Conservation (phyloP, 2,888 invertebrate genomes). For the Ormyrus labotus region DNA sequence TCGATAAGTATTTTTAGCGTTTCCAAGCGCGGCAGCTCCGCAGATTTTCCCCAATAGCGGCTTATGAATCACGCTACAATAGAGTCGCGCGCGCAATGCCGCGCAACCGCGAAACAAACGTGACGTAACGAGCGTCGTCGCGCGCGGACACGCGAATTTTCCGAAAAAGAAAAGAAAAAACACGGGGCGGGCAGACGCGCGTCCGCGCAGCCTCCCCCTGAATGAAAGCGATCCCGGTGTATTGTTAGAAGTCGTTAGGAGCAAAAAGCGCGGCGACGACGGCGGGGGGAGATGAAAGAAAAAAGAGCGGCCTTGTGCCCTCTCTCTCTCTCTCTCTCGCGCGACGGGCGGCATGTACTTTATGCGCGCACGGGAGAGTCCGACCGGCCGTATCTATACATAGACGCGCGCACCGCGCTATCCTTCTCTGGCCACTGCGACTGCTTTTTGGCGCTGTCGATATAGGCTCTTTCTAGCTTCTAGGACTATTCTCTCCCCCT, state of each 20-base stretch:
- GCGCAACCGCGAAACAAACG: constrained; percentile 40
- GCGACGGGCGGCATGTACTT: neutral
- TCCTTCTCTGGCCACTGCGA: neutral
- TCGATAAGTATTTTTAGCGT: constrained; percentile 7
- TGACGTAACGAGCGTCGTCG: constrained; percentile 37
- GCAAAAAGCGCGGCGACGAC: constrained; percentile 12
- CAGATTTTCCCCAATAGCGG: constrained; percentile 27
- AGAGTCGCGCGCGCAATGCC: constrained; percentile 28
- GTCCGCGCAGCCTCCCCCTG: neutral
- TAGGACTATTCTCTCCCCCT: neutral
- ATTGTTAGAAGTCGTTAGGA: constrained; percentile 42
- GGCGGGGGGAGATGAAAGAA: constrained; percentile 24
- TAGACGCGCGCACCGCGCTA: constrained; percentile 3
- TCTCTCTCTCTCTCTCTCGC: neutral
- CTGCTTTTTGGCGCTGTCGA: constrained; percentile 21
- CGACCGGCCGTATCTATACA: constrained; percentile 16
- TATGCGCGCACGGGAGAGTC: constrained; percentile 1
- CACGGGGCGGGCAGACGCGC: too few relatives aligned
- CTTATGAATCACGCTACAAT: constrained; percentile 46
- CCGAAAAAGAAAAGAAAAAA: too few relatives aligned
- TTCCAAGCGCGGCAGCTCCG: neutral
- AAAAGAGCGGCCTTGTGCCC: constrained; percentile 49
- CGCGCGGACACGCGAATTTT: neutral
- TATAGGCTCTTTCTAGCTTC: neutral
- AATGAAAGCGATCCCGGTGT: constrained; percentile 50